phyloP scores from a whole-genome alignment of 2,797 vertebrate species.

The Sphaeramia orbicularis region DNA sequence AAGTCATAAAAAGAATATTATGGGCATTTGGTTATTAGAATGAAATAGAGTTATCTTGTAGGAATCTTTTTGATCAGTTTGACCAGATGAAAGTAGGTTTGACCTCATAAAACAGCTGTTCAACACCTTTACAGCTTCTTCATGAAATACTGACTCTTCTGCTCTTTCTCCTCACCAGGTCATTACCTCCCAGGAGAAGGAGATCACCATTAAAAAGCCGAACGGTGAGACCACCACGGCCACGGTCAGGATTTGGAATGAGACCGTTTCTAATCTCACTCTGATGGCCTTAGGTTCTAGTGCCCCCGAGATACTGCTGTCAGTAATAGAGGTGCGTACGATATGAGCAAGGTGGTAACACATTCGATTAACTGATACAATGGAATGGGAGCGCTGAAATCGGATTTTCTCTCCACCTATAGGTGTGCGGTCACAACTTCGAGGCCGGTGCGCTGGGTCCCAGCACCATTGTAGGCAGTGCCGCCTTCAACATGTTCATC shows the following conservation, averaged over 20 bases:
- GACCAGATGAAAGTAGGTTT: neutral
- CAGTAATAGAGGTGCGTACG: constrained; percentile 85
- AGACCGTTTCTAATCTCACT: constrained; percentile 90
- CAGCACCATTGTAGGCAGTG: constrained; percentile 90
- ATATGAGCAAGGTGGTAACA: constrained; percentile 58
- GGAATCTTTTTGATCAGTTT: neutral
- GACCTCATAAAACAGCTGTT: neutral
- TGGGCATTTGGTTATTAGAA: too few species aligned
- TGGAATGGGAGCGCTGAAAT: constrained; percentile 12
- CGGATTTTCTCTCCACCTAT: constrained; percentile 17
- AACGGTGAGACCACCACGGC: constrained; percentile 89
- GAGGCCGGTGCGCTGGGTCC: constrained; percentile 86
- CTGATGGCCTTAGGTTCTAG: constrained; percentile 90
- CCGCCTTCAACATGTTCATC: constrained; percentile 91
- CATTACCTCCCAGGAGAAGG: constrained; percentile 90
- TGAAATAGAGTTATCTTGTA: too few species aligned
- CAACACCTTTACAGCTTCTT: neutral
- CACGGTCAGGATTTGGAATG: constrained; percentile 90
- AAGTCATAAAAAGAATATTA: too few species aligned
- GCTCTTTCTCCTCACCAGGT: constrained; percentile 62
- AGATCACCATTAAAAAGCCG: constrained; percentile 86
- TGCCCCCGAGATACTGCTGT: constrained; percentile 89
- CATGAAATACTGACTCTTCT: neutral
- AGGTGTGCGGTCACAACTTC: constrained; percentile 88
- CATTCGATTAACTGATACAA: constrained; percentile 23